Evolutionary conservation across 2,113 vertebrate species (phyloP), one percentile per base, ranked within the genome.

Genomic region (Hydrochoerus hydrochaeris): DNA sequence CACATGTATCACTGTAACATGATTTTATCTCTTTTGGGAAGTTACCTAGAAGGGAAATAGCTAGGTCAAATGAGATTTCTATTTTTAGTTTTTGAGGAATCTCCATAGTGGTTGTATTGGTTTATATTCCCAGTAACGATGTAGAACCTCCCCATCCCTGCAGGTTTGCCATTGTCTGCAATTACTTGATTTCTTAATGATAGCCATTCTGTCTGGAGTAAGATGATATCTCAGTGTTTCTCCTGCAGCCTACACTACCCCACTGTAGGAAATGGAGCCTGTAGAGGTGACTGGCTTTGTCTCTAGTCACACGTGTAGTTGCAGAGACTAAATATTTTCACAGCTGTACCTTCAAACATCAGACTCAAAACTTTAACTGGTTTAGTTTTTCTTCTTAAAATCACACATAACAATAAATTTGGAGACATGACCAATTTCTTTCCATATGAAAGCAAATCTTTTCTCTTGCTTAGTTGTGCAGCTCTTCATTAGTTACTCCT

Each of bases 341-440:
- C 52, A 20, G n/a, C 16, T 13, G 1, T 3, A 4, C 57, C 57
- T 81, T 71, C 46, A 38, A 65, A 49, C 19, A 35, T 12, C 20
- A 65, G 75, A 9, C 73, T 65, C 71, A 80, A 62, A 69, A 63
- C 28, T 52, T 77, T 22, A 16, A 52, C n/a, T 52, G n/a, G 22
- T 46, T 69, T 86, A 10, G 5, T 60, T 93, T 84, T 44, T 49
- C 44, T 92, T 35, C 86, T 96, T 95, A 67, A 90, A 94, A 28
- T 12, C 24, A 28, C 24, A 90, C 13, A n/a, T 84, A 44, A 80
- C 5, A 7, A 30, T 54, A 58, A 95, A 81, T 84, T 35, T 3
- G 16, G 52, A 83, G 58, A 52, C 22, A n/a, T 67, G 38, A 9
- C 0, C 17, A 12, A 0, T 85, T 54, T 84, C 78, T 38, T 41